Evolutionary conservation across 2,888 invertebrate genomes (phyloP).

Genomic region (Galeruca laticollis): DNA sequence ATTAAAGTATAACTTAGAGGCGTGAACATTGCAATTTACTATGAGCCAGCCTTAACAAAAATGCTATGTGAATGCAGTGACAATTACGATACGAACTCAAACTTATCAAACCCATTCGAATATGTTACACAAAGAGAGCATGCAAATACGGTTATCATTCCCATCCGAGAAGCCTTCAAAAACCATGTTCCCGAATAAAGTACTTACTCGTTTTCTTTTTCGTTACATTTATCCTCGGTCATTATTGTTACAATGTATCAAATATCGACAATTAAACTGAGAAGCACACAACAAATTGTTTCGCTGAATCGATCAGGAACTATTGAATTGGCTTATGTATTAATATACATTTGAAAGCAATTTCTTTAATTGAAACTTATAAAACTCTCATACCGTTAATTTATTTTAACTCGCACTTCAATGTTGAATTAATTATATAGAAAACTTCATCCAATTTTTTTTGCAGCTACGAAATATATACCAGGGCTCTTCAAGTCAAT

Average conservation of each 20-base stretch:
- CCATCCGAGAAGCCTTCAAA: no score
- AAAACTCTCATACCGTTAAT: not conserved
- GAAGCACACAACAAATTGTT: not conserved
- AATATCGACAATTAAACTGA: not conserved
- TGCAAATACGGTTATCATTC: no score
- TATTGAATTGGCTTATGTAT: not conserved
- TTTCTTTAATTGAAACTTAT: not conserved
- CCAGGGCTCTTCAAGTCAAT: no score
- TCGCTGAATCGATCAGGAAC: not conserved
- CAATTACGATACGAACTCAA: no score
- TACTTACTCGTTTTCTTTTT: conserved; percentile 1
- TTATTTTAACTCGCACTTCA: not conserved
- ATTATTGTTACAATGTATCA: not conserved
- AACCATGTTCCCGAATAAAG: no score
- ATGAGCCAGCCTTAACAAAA: no score
- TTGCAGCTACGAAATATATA: not conserved
- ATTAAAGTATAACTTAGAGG: no score
- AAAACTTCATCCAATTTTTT: not conserved
- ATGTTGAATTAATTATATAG: not conserved
- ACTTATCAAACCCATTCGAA: no score
- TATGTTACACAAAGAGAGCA: no score
- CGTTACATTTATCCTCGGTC: not conserved
- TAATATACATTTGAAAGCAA: not conserved
- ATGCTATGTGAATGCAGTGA: no score
- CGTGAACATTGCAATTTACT: no score